Evolutionary conservation across 2,797 vertebrate genomes (phyloP), one percentile per base, ranked within the genome.

Genomic region (Otus scops): DNA sequence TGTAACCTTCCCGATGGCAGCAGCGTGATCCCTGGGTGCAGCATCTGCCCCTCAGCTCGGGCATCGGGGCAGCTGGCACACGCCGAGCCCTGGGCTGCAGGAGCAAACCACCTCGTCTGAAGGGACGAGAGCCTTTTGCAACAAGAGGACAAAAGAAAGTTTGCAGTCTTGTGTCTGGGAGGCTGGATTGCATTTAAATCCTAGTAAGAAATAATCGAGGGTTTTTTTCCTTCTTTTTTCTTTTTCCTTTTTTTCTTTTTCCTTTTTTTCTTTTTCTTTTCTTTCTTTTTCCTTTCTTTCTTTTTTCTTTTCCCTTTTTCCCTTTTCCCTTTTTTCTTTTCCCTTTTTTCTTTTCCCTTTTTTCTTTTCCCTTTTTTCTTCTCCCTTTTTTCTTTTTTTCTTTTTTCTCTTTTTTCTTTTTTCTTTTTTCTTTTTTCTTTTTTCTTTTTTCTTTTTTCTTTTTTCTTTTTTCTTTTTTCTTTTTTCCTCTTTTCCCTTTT

Each of bases 41-140:
- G 32, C 5, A 2, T 1, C 0, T 43, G 60, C 26, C n/a, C 34
- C 73, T 15, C 64, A 14, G 47, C 64, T 53, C 13, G 1, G 24
- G 27, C 28, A 6, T 5, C 0, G 4, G 39, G 39, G 20, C 6
- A 14, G 50, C 59, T 27, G n/a, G 48, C 45, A 16, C 27, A 4
- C 8, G 2, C 13, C 1, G 2, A 57, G 54, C 59, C 9, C 36
- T 26, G 53, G 53, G 68, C 6, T 26, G 53, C 74, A n/a, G 19
- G 30, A 60, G 15, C 41, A 51, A 78, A 28, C 6, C 27, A 50
- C 43, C 38, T 81, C 2, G 0, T 53, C 27, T 34, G 22, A 53
- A 68, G 43, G 43, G 48, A 36, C 0, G 3, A 30, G 27, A 38
- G 15, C 19, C n/a, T 50, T 45, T 21, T 53, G 53, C 51, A 56